A percentile compares a stretch with the other conserved stretches of the same genome.
These are phyloP conservation scores for Limnephilus rhombicus DNA, from an alignment of 2,888 invertebrate genomes.

Conservation along the genomic window DNA sequence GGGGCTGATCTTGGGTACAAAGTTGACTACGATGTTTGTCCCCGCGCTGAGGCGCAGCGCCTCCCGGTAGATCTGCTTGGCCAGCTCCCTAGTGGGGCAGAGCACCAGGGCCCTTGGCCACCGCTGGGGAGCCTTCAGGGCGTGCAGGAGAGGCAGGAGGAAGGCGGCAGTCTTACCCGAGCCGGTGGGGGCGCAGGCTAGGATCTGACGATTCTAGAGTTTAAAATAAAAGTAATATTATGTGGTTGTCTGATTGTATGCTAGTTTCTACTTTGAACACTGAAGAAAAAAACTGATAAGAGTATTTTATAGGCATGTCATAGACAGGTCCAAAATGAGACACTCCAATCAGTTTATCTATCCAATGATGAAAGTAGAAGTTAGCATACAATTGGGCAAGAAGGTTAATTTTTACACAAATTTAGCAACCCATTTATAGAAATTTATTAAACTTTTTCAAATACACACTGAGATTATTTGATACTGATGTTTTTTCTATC, in stretches of 20 bases:
- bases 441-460: too few species aligned
- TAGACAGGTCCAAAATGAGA: not conserved
- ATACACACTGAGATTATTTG: too few species aligned
- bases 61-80: constrained; percentile 92
- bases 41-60: constrained; percentile 86
- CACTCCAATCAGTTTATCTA: too few species aligned
- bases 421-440: too few species aligned
- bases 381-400: too few species aligned
- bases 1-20: constrained; percentile 64
- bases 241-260: not conserved
- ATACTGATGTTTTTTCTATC: too few species aligned
- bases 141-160: constrained; percentile 90
- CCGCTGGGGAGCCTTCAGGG: constrained; percentile 83
- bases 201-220: constrained; percentile 84
- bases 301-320: not conserved
- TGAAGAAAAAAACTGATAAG: not conserved
- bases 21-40: constrained; percentile 79
- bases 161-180: constrained; percentile 98
- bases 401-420: too few species aligned
- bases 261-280: not conserved
- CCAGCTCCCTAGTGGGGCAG: constrained; percentile 95
- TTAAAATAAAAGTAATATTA: not conserved
- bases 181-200: constrained; percentile 98
- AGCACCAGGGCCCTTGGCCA: constrained; percentile 93
- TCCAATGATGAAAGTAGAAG: too few species aligned